These are phyloP conservation scores for Mobula hypostoma DNA, from an alignment of 2,113 vertebrate genomes.

Conservation along the genomic window DNA sequence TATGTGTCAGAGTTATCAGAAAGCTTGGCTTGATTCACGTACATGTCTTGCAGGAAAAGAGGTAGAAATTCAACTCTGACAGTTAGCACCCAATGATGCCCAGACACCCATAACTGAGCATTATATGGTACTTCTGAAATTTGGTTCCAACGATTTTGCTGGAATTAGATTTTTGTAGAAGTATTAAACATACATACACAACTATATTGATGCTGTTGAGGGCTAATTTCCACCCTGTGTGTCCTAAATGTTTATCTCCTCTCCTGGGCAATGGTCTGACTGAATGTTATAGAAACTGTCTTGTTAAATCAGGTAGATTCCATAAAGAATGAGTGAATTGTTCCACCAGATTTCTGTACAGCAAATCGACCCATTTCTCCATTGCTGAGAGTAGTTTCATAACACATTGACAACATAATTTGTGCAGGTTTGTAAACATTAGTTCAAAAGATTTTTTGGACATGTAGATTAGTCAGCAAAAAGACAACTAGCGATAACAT, in stretches of 20 bases:
- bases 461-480: background rate
- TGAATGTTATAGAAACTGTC: background rate
- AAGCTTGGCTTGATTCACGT: background rate
- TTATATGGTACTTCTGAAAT: too few species aligned
- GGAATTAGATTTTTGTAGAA: too few species aligned
- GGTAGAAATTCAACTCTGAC: too few species aligned
- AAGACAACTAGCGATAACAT: slow-evolving; percentile 28
- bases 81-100: too few species aligned
- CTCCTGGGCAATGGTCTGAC: background rate
- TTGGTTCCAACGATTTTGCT: too few species aligned
- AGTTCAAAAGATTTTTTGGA: slow-evolving; percentile 17
- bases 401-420: background rate
- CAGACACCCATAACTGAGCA: too few species aligned
- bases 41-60: background rate
- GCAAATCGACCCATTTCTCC: background rate
- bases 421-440: background rate
- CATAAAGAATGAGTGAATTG: background rate
- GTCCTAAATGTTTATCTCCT: background rate
- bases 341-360: background rate
- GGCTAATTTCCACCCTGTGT: too few species aligned
- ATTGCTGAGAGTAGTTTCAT: background rate
- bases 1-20: background rate
- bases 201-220: too few species aligned
- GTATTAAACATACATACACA: too few species aligned
- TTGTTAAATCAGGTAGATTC: background rate